These are phyloP conservation scores for Drosophila prolongata DNA, from an alignment of 2,888 invertebrate species.

Conservation along the genomic window DNA sequence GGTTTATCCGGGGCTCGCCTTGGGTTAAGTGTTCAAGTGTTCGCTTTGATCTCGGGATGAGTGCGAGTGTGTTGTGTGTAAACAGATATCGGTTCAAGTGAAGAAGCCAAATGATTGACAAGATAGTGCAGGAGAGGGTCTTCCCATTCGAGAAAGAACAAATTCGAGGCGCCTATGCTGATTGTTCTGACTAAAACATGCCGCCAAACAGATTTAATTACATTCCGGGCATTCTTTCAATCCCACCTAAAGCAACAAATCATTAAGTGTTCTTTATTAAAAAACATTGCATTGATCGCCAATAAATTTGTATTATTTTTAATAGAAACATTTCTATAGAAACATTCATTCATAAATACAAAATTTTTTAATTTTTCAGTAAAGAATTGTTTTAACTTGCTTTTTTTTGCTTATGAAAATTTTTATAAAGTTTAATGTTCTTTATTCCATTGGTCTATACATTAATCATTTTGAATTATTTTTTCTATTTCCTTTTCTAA, in stretches of 20 bases:
- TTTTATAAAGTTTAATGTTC: not conserved
- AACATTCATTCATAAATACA: no score
- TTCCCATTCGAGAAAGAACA: not conserved
- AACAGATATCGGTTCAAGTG: slow-evolving; percentile 50
- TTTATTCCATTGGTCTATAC: no score
- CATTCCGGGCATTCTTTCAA: not conserved
- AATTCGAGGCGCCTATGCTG: slow-evolving; percentile 23
- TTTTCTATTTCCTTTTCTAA: not conserved
- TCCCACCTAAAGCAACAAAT: no score
- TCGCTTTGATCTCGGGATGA: slow-evolving; percentile 43
- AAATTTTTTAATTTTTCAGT: no score
- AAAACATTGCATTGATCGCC: no score
- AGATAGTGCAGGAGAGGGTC: slow-evolving; percentile 2
- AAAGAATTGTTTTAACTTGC: not conserved
- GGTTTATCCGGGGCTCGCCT: slow-evolving; percentile 18
- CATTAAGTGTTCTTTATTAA: no score
- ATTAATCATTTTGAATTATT: no score
- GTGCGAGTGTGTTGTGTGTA: slow-evolving; percentile 42
- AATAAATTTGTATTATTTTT: no score
- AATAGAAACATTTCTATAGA: no score
- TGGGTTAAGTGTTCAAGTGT: slow-evolving; percentile 54
- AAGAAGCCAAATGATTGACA: slow-evolving; percentile 50
- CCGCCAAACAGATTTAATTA: slow-evolving; percentile 13
- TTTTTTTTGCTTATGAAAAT: not conserved
- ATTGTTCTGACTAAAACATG: not conserved